Evolutionary conservation across 2,797 vertebrate species (phyloP), one percentile per base, ranked within the genome.

Genomic region (Clarias platycephalus): DNA sequence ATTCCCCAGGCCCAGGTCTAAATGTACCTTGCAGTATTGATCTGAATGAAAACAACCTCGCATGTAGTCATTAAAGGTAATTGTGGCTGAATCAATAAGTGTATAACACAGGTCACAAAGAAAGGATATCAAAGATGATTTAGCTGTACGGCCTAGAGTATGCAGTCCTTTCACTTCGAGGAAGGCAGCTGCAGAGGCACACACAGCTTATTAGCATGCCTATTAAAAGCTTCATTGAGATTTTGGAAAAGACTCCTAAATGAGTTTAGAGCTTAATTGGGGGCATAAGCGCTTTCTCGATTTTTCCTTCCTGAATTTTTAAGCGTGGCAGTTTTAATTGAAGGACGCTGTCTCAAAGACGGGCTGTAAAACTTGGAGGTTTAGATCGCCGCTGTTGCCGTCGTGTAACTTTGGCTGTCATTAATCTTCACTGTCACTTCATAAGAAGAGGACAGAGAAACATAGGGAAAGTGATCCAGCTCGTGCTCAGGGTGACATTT

Each of bases 221-320:
- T 84, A 84, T 86, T 86, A 88, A 88, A 86, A 86, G 76, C 86
- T 85, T 89, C 77, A 86, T 83, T 72, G 83, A 83, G 81, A 81
- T 87, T 86, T 89, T 83, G 71, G 53, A 85, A 87, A 89, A 83
- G 80, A 84, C 58, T 87, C 70, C 84, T 86, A 83, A 86, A 89
- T 83, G 84, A 83, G 82, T 89, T 83, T 83, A 86, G 77, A 81
- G 70, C 81, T 87, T 86, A 85, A 87, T 87, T 86, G 85, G 83
- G 86, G 86, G 60, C 72, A 80, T 62, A 84, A 83, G 55, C 9
- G 8, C 80, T 83, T 89, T 87, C 71, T 76, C n/a, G 1, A 7
- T 63, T 34, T 49, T 78, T 62, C 77, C 20, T 84, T 49, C 24
- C 82, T 82, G 82, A 76, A 87, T 85, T 87, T 83, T 62, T 74